These are phyloP conservation scores for Hemichromis elongatus DNA, from an alignment of 2,113 vertebrate species.

Conservation along the genomic window DNA sequence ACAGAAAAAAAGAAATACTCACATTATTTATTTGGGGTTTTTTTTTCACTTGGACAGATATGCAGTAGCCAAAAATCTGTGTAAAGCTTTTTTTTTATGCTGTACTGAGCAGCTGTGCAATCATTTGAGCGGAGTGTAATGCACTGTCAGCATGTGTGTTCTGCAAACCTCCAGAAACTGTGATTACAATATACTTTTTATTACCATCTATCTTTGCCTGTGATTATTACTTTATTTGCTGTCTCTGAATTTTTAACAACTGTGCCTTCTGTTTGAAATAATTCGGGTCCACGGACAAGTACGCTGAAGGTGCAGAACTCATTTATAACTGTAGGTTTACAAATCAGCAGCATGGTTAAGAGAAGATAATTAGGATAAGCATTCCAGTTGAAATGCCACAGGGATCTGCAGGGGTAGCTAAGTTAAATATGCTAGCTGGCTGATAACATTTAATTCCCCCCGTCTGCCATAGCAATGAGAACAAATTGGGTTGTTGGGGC, in stretches of 20 bases:
- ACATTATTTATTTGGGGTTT: too few relatives aligned
- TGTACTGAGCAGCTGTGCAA: background rate
- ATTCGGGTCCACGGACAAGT: background rate
- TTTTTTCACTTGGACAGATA: background rate
- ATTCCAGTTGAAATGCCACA: slow-evolving; percentile 2
- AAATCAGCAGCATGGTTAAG: slow-evolving; percentile 18
- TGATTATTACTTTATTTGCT: background rate
- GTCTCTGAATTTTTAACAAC: background rate
- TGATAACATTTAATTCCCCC: slow-evolving; percentile 60
- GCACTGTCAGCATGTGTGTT: background rate
- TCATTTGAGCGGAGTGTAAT: background rate
- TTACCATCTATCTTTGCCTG: background rate
- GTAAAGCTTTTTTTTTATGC: background rate
- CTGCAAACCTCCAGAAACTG: background rate
- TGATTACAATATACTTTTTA: background rate
- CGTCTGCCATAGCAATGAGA: slow-evolving; percentile 48
- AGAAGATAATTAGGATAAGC: slow-evolving; percentile 46
- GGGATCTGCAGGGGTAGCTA: slow-evolving; percentile 43
- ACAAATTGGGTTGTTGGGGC: slow-evolving; percentile 63
- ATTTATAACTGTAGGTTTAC: slow-evolving; percentile 15
- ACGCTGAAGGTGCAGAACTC: background rate
- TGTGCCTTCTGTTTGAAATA: slow-evolving; percentile 10
- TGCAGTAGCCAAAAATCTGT: background rate
- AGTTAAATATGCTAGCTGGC: slow-evolving; percentile 63
- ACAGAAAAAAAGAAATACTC: background rate